These are phyloP conservation scores for Rhinichthys klamathensis DNA, from an alignment of 2,113 vertebrate species.

Conservation along the genomic window DNA sequence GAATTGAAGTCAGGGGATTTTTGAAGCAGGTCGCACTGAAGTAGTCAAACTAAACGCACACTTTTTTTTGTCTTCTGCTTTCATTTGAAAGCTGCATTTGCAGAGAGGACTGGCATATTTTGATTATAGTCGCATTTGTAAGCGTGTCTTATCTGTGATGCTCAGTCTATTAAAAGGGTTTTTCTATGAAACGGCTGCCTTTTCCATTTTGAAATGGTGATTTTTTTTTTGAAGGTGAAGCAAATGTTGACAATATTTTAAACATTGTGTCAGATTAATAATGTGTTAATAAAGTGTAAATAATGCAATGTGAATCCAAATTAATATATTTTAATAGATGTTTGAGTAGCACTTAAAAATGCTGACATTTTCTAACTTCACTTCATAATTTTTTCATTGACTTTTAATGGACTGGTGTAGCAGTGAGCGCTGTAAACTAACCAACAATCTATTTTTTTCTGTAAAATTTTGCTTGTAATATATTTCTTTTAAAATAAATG, in stretches of 20 bases:
- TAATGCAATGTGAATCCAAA: neutral
- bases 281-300: neutral
- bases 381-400: too few relatives aligned
- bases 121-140: conserved; percentile 4
- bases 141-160: neutral
- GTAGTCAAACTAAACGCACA: conserved; percentile 39
- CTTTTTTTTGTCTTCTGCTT: conserved; percentile 47
- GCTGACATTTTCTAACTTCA: neutral
- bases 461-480: too few relatives aligned
- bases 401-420: too few relatives aligned
- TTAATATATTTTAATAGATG: neutral
- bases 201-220: neutral
- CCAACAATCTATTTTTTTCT: too few relatives aligned
- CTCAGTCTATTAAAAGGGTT: neutral
- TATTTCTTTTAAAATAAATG: too few relatives aligned
- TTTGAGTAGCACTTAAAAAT: neutral
- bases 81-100: conserved; percentile 49
- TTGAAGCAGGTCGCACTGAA: conserved; percentile 55
- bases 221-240: neutral
- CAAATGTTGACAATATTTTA: neutral
- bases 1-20: conserved; percentile 58
- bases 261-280: neutral
- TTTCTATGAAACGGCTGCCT: neutral
- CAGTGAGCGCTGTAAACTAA: too few relatives aligned
- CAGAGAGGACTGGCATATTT: neutral